These are phyloP conservation scores for Xiphias gladius DNA, from an alignment of 2,113 vertebrate species.

Conservation along the genomic window DNA sequence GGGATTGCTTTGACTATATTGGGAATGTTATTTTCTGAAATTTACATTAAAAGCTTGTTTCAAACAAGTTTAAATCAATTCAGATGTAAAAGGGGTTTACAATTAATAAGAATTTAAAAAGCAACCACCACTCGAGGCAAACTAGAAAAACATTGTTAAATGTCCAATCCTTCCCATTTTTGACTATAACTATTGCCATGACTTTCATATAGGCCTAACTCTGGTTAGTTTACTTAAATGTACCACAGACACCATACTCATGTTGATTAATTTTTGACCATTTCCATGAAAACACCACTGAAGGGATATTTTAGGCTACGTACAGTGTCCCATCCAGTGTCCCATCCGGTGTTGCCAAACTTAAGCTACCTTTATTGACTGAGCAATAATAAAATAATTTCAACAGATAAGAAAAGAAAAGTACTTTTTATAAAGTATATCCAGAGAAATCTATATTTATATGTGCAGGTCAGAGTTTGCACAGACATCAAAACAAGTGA, in stretches of 20 bases:
- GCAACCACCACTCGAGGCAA: conserved; percentile 22
- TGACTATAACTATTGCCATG: neutral
- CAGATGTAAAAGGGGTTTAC: conserved; percentile 31
- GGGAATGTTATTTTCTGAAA: conserved; percentile 58
- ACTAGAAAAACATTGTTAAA: conserved; percentile 40
- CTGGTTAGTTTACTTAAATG: neutral
- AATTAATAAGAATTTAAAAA: conserved; percentile 40
- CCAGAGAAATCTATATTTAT: neutral
- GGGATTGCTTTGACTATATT: conserved; percentile 48
- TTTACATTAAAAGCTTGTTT: conserved; percentile 62
- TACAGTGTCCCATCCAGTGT: neutral
- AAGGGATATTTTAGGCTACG: neutral
- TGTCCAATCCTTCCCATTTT: conserved; percentile 4
- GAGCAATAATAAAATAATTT: neutral
- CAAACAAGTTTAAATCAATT: conserved; percentile 46
- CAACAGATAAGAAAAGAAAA: neutral
- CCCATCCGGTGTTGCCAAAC: neutral
- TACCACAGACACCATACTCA: neutral
- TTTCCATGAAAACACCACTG: neutral
- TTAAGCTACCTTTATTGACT: too few species aligned
- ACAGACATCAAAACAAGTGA: neutral
- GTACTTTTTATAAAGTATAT: neutral
- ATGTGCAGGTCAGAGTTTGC: too few species aligned
- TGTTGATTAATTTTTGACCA: neutral
- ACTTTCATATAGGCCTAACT: neutral